Percentiles rank a stretch among this genome's conserved stretches.
Conservation (phyloP, 1,140 invertebrate genomes). For the Camponotus pennsylvanicus region DNA sequence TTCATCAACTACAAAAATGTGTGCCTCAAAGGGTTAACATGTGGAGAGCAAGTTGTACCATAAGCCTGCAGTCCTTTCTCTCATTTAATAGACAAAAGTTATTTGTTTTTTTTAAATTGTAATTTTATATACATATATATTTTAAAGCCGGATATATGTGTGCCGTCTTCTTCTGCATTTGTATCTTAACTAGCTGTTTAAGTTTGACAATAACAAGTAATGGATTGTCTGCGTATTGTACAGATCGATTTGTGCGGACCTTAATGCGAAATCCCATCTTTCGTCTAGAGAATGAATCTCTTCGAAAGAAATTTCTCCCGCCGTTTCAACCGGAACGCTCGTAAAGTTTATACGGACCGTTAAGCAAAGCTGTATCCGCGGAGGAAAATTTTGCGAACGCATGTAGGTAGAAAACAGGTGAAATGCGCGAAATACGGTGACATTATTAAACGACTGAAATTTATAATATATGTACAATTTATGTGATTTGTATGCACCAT, state of each 20-base stretch:
- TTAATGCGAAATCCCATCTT: slow-evolving; percentile 17
- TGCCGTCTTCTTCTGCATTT: background rate
- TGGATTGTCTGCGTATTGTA: background rate
- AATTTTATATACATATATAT: too few species aligned
- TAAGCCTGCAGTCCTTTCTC: too few species aligned
- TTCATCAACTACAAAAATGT: too few species aligned
- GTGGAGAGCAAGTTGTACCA: too few species aligned
- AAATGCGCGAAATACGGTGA: slow-evolving; percentile 24
- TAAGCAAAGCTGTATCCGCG: slow-evolving; percentile 70
- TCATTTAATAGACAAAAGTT: too few species aligned
- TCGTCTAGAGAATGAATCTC: slow-evolving; percentile 50
- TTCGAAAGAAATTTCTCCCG: slow-evolving; percentile 69
- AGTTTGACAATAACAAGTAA: background rate
- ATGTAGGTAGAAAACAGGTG: slow-evolving; percentile 24
- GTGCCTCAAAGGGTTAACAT: too few species aligned
- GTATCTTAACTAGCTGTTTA: background rate
- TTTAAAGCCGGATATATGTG: background rate
- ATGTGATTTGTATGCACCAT: background rate
- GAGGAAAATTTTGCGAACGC: slow-evolving; percentile 35
- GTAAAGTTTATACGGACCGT: slow-evolving; percentile 75
- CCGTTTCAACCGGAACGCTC: slow-evolving; percentile 59
- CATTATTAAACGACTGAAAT: slow-evolving; percentile 54
- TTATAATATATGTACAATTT: slow-evolving; percentile 36
- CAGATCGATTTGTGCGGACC: background rate
- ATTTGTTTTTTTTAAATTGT: too few species aligned